phyloP scores from a whole-genome alignment of 2,113 vertebrate genomes.

The Prietella phreatophila region DNA sequence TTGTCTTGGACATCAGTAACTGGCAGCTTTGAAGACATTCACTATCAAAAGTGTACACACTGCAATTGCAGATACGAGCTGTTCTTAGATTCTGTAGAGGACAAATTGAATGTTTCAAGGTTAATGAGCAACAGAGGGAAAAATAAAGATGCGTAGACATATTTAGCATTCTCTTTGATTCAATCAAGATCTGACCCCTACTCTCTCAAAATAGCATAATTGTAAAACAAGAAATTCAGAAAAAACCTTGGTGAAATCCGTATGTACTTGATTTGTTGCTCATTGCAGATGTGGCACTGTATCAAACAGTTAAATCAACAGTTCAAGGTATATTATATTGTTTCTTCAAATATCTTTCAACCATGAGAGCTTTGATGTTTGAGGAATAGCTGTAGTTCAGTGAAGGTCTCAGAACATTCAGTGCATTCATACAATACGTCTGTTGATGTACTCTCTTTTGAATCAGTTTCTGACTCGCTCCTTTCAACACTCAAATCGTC shows the following conservation, averaged over 20 bases:
- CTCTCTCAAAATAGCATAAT: background rate
- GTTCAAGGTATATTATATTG: background rate
- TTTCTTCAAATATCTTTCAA: constrained; percentile 53
- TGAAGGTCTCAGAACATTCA: constrained; percentile 72
- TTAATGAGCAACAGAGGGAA: background rate
- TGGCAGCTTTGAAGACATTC: background rate
- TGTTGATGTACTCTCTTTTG: constrained; percentile 41
- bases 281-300: background rate
- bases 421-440: constrained; percentile 71
- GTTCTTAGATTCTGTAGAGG: background rate
- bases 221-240: constrained; percentile 2
- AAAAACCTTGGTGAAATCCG: background rate
- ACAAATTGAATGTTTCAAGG: background rate
- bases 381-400: constrained; percentile 68
- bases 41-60: background rate
- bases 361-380: constrained; percentile 72
- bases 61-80: background rate
- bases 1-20: background rate
- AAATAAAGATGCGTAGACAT: background rate
- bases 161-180: background rate
- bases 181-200: background rate
- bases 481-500: constrained; percentile 54
- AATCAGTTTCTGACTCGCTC: constrained; percentile 46
- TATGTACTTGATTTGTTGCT: constrained; percentile 9
- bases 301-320: background rate